Evolutionary conservation across 2,113 vertebrate genomes (phyloP).

Genomic region (Oceanites oceanicus): DNA sequence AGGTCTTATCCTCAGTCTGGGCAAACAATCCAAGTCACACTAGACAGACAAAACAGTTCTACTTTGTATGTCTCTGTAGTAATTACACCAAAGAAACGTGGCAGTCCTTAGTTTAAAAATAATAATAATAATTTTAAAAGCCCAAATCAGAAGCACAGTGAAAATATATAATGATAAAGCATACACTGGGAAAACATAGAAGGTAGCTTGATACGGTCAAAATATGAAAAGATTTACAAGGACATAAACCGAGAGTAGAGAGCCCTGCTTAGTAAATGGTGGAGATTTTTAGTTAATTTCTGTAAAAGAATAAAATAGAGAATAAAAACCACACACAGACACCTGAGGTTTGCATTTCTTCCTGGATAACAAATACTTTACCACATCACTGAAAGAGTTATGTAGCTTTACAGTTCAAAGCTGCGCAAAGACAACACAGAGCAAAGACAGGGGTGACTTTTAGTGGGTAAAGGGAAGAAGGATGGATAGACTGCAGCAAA

Average conservation of each 20-base stretch:
- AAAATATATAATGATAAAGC: neutral
- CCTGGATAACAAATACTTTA: neutral
- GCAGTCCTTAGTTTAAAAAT: neutral
- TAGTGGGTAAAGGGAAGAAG: rapidly evolving
- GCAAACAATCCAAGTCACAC: neutral
- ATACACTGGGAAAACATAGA: neutral
- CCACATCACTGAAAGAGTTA: neutral
- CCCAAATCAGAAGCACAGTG: neutral
- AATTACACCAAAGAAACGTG: neutral
- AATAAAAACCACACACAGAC: neutral
- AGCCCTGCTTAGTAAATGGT: neutral
- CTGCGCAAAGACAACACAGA: neutral
- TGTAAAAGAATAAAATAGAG: neutral
- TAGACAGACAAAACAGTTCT: neutral
- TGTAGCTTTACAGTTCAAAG: neutral
- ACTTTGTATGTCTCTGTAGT: neutral
- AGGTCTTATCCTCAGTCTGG: constrained; percentile 6
- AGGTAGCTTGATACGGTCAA: neutral
- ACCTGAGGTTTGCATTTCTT: neutral
- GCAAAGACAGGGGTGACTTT: neutral
- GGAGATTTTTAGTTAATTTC: neutral
- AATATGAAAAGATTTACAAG: neutral
- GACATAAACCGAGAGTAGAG: neutral
- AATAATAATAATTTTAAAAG: neutral
- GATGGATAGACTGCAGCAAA: neutral